phyloP scores from a whole-genome alignment of 1,140 invertebrate species.

The Cyrtorhinus lividipennis region DNA sequence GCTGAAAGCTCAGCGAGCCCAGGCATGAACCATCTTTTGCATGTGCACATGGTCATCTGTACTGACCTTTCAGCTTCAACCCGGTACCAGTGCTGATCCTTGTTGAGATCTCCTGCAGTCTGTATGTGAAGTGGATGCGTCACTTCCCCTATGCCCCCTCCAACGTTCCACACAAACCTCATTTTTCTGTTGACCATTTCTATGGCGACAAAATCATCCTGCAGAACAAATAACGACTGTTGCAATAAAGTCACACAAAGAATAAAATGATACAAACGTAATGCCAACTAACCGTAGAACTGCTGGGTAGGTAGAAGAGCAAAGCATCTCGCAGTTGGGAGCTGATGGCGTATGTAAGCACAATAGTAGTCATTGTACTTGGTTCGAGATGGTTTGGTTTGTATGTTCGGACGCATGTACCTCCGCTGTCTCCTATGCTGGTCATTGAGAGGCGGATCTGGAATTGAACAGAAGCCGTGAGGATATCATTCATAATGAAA shows the following conservation, averaged over 20 bases:
- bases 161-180: constrained; percentile 60
- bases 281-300: constrained; percentile 33
- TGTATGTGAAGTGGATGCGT: constrained; percentile 40
- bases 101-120: constrained; percentile 36
- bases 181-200: constrained; percentile 63
- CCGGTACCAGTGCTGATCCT: constrained; percentile 56
- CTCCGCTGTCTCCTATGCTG: constrained; percentile 26
- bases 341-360: constrained; percentile 48
- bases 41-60: not conserved
- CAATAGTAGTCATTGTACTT: constrained; percentile 51
- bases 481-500: too few species aligned
- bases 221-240: constrained; percentile 16
- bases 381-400: constrained; percentile 43
- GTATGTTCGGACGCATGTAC: constrained; percentile 49
- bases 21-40: too few species aligned
- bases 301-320: constrained; percentile 49
- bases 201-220: constrained; percentile 57
- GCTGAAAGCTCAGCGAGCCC: too few species aligned
- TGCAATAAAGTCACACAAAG: not conserved
- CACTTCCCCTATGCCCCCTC: constrained; percentile 45
- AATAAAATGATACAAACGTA: not conserved
- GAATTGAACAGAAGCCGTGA: too few species aligned
- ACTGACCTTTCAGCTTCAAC: constrained; percentile 47
- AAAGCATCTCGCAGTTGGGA: constrained; percentile 43
- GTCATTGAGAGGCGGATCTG: constrained; percentile 68